These are phyloP conservation scores for Sitophilus oryzae DNA, from an alignment of 1,140 invertebrate species.

Conservation along the genomic window DNA sequence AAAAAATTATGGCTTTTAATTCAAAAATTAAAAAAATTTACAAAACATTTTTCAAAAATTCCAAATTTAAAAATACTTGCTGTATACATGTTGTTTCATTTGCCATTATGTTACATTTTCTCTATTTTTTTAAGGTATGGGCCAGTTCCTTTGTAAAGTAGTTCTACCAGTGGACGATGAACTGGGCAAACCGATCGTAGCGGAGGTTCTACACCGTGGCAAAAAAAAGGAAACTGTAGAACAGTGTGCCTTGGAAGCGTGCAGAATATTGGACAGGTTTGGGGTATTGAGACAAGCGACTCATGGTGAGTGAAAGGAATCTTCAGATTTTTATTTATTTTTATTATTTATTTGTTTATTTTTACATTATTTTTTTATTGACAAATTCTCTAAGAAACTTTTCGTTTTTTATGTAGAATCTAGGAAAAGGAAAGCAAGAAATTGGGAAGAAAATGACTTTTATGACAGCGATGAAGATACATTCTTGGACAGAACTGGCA, in stretches of 20 bases:
- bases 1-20: too few relatives aligned
- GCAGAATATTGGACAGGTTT: constrained; percentile 79
- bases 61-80: too few relatives aligned
- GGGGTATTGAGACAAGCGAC: constrained; percentile 72
- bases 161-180: constrained; percentile 73
- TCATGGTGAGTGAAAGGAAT: constrained; percentile 52
- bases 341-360: background rate
- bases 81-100: too few relatives aligned
- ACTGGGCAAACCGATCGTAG: constrained; percentile 65
- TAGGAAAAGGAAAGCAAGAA: constrained; percentile 62
- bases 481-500: constrained; percentile 91
- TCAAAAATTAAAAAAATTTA: too few relatives aligned
- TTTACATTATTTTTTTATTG: too few relatives aligned
- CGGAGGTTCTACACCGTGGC: constrained; percentile 80
- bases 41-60: too few relatives aligned
- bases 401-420: constrained; percentile 47
- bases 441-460: constrained; percentile 85
- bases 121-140: constrained; percentile 45
- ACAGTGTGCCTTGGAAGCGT: constrained; percentile 91
- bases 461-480: constrained; percentile 98
- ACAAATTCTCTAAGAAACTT: too few relatives aligned
- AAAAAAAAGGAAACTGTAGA: constrained; percentile 93
- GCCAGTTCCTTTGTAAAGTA: constrained; percentile 67
- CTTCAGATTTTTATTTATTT: background rate
- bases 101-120: background rate